Base-by-base conservation (phyloP, 2,888 invertebrate species). In the Drosophila parthenogenetica region DNA sequence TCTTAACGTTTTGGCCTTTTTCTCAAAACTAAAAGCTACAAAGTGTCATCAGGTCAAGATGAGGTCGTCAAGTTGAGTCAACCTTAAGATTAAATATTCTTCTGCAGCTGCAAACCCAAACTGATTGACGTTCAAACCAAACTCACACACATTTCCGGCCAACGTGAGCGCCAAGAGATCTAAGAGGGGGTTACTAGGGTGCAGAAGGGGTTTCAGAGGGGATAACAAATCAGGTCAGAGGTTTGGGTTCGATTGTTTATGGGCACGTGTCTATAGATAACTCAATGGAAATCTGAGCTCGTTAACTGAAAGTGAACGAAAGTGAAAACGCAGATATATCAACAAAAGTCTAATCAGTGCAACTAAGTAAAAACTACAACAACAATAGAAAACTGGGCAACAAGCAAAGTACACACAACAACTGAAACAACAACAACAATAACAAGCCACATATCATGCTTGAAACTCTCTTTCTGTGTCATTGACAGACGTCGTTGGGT, bases 391-490 rank as follows among this genome's bases (percentile, higher is more conserved):
- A 65, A 68, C 50, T 68, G 77, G 72, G 66, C 64, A 77, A 76
- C 70, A 73, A 77, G 55, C 77, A 69, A 78, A 78, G 69, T 74
- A 83, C 85, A 81, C 29, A 72, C 51, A 76, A 67, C 57, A 62
- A 75, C 42, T 67, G 48, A 60, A 61, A 42, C 49, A 64, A 61
- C 29, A 69, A 46, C 57, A 75, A 59, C 66, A 76, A 66, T 69
- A 77, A 66, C 77, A 68, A 73, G 63, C 63, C 84, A 82, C 87
- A 84, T 81, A 86, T 83, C 80, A 87, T 77, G 81, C 68, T 71
- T 50, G 54, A 81, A 88, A 85, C 82, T 83, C 82, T 87, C 82
- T 83, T 87, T 83, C 82, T 87, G 69, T 87, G 88, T 88, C 86
- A 83, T 88, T 83, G 88, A 86, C 86, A 80, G 83, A 53, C 54